Evolutionary conservation across 2,797 vertebrate species (phyloP).

Genomic region (Hippocampus kuda): DNA sequence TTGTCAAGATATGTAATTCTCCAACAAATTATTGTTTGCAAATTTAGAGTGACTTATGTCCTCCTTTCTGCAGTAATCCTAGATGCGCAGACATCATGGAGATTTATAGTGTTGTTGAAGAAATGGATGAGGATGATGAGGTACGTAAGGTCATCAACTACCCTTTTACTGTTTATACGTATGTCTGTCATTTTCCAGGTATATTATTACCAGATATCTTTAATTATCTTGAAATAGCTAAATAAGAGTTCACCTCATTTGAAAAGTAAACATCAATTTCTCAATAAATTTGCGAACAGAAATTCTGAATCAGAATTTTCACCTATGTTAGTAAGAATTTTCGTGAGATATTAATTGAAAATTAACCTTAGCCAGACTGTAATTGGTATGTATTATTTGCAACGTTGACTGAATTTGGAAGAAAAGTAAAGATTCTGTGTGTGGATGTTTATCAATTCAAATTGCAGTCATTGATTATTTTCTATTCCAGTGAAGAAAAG

Average conservation of each 20-base stretch:
- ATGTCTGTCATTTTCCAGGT: not conserved
- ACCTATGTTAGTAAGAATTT: too few relatives aligned
- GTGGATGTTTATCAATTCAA: not conserved
- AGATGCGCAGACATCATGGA: slow-evolving; percentile 84
- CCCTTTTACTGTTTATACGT: not conserved
- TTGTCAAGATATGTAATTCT: not conserved
- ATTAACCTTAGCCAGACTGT: too few relatives aligned
- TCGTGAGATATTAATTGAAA: too few relatives aligned
- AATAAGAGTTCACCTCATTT: too few relatives aligned
- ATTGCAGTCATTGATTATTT: not conserved
- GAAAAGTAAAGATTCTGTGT: too few relatives aligned
- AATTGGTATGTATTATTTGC: too few relatives aligned
- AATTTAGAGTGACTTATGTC: not conserved
- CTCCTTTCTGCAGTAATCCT: slow-evolving; percentile 69
- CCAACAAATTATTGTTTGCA: not conserved
- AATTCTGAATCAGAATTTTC: too few relatives aligned
- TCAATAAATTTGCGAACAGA: too few relatives aligned
- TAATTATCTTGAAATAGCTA: not conserved
- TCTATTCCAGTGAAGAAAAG: too few relatives aligned
- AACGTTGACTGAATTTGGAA: too few relatives aligned
- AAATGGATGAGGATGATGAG: slow-evolving; percentile 81
- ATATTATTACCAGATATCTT: not conserved
- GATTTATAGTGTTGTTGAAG: slow-evolving; percentile 78
- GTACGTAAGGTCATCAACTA: slow-evolving; percentile 47
- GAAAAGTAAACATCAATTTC: too few relatives aligned